Evolutionary conservation across 2,797 vertebrate species (phyloP), one percentile per base, ranked within the genome.

Genomic region (Danio kyathit): DNA sequence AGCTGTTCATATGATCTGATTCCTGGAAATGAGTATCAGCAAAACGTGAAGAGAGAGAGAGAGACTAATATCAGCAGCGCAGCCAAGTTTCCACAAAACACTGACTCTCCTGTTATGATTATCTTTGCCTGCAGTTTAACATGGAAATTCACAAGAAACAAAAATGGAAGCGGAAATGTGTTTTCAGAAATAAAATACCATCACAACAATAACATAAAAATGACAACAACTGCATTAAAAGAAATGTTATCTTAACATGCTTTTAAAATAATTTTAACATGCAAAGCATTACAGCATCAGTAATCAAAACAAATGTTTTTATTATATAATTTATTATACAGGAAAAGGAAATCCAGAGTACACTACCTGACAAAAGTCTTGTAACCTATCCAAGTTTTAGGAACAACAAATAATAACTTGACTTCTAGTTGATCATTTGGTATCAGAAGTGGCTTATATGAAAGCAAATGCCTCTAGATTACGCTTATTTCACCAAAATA

Each of bases 1-100:
- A 99, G 91, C 91, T 97, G 95, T 83, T 99, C 97, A 9, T 99
- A 99, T 78, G 97, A 96, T 0, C 97, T 94, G 86, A 99, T 98
- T 82, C 97, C 97, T 99, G 64, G 56, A 85, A 88, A 1, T 14
- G 8, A 82, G 63, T 19, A 84, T 87, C 74, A 82, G 49, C 82
- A 43, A 38, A 78, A 70, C 54, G 70, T 70, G n/a, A 70, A 51
- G 6, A 71, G 46, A n/a, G n/a, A n/a, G n/a, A n/a, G n/a, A 60
- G 66, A 61, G 54, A 60, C 16, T 16, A 60, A 78, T 70, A 54
- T 14, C 75, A 77, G 51, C n/a, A 21, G 16, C 3, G 6, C 9
- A 63, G 66, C 66, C 56, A 61, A 70, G 29, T 79, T 79, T 71
- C 44, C 66, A 52, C 48, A 52, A 59, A 46, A 56, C 51, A 56